Conservation (phyloP, 2,113 vertebrate species). For the Phasianus colchicus region DNA sequence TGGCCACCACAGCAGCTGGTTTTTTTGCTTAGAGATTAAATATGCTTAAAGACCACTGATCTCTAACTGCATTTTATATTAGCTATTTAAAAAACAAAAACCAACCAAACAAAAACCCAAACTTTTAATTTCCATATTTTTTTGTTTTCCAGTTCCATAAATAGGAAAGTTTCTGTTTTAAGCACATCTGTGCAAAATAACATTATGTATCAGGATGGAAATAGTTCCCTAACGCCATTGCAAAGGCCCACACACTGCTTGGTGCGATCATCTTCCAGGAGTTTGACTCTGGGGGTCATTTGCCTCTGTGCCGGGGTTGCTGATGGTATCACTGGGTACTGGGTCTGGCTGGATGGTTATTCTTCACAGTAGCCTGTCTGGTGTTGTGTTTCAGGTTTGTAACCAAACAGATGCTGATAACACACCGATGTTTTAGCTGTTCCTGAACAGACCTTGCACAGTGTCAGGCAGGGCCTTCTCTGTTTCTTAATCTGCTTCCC, state of each 20-base stretch:
- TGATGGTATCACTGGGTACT: accelerated
- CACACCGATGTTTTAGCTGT: accelerated
- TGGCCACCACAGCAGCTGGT: neutral
- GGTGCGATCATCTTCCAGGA: neutral
- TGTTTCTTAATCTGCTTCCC: neutral
- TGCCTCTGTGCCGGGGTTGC: neutral
- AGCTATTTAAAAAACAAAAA: too few relatives aligned
- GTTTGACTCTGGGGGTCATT: neutral
- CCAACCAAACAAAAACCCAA: too few relatives aligned
- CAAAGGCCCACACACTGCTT: neutral
- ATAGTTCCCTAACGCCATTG: neutral
- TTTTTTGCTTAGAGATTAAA: neutral
- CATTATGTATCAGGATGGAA: neutral
- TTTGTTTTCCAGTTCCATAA: neutral
- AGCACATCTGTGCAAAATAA: neutral
- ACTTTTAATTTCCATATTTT: neutral
- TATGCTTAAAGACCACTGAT: neutral
- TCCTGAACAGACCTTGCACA: neutral
- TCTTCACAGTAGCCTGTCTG: accelerated
- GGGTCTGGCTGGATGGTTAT: neutral
- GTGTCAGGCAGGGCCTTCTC: neutral
- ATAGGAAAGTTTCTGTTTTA: neutral
- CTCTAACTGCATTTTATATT: neutral
- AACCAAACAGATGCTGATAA: neutral
- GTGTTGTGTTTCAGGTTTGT: neutral